Base-by-base conservation (phyloP, 2,113 vertebrate species). In the Oenanthe oenanthe region DNA sequence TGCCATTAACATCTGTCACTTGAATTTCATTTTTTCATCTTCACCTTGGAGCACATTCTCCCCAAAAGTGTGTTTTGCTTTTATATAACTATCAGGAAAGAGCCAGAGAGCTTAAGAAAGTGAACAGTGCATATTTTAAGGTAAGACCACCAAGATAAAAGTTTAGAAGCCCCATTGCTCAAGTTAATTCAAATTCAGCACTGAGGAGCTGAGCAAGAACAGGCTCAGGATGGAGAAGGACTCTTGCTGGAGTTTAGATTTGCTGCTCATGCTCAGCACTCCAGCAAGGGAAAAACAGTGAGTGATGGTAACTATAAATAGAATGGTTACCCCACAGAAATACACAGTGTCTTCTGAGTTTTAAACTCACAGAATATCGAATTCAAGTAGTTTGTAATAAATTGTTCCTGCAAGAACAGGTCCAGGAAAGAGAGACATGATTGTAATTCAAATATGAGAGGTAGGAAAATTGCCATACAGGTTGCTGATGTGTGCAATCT, bases 11-110 rank as follows among this genome's bases (percentile, higher is more conserved):
- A 65, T 58, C 74, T 66, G 62, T 17, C 50, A 20, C 38, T 13
- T 19, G 7, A 67, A 20, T 56, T 79, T 54, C 19, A 12, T 3
- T 45, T 71, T 75, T 40, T 42, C 20, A 32, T 12, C 32, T 32
- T 78, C 32, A 47, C 13, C 22, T 45, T 25, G 9, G 7, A 43
- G 20, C 0, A 1, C 7, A 2, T n/a, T 26, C 36, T 1, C 7
- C 13, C 15, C 28, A 84, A 38, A 14, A 47, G 7, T 56, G 11
- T 1, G 3, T 71, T 85, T 68, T 85, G 21, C 2, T 72, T 43
- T 3, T 38, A 7, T 10, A 0, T 3, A 42, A 53, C 7, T 12
- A 14, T 10, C 7, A 65, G 25, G 25, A 61, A 87, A 84, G 43
- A 60, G 31, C 3, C 43, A 47, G 51, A 83, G 42, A 51, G 12